Conservation (phyloP, 2,113 vertebrate genomes). For the Thamnophis sirtalis region DNA sequence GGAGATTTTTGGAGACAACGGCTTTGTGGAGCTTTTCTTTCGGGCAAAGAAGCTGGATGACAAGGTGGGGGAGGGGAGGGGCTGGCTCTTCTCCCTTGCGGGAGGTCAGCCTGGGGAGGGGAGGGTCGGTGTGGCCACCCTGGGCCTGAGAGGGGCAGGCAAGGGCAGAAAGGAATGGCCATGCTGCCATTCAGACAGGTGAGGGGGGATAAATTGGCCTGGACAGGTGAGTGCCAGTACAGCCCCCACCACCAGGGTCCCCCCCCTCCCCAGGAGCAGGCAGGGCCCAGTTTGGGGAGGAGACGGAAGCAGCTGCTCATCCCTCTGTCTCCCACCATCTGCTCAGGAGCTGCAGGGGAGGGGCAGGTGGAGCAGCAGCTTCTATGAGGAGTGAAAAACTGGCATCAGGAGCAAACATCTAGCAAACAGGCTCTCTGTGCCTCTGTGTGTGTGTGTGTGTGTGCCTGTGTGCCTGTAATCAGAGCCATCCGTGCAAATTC, state of each 20-base stretch:
- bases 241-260: neutral
- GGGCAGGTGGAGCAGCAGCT: neutral
- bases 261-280: neutral
- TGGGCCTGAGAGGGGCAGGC: neutral
- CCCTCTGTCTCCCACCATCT: neutral
- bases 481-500: neutral
- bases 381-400: neutral
- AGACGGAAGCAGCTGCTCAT: neutral
- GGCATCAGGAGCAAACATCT: neutral
- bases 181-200: neutral
- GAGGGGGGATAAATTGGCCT: neutral
- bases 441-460: neutral
- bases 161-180: neutral
- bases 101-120: neutral
- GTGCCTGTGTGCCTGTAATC: neutral
- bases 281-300: neutral
- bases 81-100: neutral
- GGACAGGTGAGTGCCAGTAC: neutral
- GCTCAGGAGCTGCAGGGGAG: neutral
- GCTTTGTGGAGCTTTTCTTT: constrained; percentile 88
- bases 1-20: constrained; percentile 93
- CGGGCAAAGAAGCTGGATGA: constrained; percentile 89
- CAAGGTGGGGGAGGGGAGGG: constrained; percentile 72
- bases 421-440: neutral
- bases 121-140: neutral